Evolutionary conservation across 1,140 invertebrate species (phyloP), one percentile per base, ranked within the genome.

Genomic region (Arctopsyche grandis): DNA sequence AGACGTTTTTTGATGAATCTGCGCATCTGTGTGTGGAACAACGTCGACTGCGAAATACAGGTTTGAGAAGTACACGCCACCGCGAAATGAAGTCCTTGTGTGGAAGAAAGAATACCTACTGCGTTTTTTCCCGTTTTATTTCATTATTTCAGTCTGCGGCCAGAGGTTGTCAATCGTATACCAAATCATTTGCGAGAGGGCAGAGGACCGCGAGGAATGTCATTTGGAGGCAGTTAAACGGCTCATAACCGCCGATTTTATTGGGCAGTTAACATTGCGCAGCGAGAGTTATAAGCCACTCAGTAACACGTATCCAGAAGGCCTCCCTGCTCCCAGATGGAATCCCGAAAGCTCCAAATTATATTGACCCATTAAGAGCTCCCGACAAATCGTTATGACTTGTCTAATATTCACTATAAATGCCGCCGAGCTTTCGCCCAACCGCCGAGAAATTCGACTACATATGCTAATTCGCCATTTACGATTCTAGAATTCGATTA

Each of bases 181-280:
- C n/a, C 58, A 19, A 60, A 60, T 21, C 21, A n/a, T 22, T 29
- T 66, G 12, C 63, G 63, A 38, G 43, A 3, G 24, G 14, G 46
- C 16, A 5, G 1, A 1, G 5, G 46, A 29, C 29, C 21, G 29
- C 16, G 38, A 75, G 48, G 80, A 81, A 81, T 81, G 80, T 75
- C 77, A 81, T 81, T 79, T 56, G 56, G 80, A 46, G 74, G 80
- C 74, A 71, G 77, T 81, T 79, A 79, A 74, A 29, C 69, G 78
- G 22, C 78, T 78, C 77, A 81, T 81, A 79, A 79, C 78, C 58
- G 73, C 56, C 69, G 77, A 73, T 79, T 81, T 81, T 81, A 81
- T 81, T 71, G 78, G 78, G 73, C 80, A 71, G 80, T 78, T 79
- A 78, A 74, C 69, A 76, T 78, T 76, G 70, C 77, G 19, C 38